These are phyloP conservation scores for Alcedo atthis DNA, from an alignment of 2,797 vertebrate genomes.

Conservation along the genomic window DNA sequence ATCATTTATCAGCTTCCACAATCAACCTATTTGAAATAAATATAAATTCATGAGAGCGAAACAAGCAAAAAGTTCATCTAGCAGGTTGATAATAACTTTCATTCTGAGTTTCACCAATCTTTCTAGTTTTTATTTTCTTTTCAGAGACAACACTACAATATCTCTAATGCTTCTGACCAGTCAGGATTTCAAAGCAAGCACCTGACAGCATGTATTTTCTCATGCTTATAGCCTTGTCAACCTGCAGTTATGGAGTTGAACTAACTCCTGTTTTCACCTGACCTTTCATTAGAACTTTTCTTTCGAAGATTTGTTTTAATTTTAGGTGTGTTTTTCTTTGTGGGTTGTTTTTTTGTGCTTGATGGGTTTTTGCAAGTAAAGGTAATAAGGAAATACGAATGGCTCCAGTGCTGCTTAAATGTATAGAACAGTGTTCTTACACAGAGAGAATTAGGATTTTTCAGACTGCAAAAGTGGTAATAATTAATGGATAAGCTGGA, in stretches of 20 bases:
- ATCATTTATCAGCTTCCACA: conserved; percentile 28
- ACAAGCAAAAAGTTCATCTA: neutral
- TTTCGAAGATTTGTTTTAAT: neutral
- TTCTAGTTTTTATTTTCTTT: neutral
- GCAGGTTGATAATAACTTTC: neutral
- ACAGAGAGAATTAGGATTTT: neutral
- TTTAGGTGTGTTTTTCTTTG: neutral
- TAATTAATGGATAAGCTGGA: neutral
- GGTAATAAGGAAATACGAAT: neutral
- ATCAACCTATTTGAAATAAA: conserved; percentile 29
- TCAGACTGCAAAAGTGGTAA: neutral
- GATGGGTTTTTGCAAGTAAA: neutral
- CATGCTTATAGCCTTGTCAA: neutral
- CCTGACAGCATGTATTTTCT: neutral
- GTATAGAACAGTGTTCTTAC: neutral
- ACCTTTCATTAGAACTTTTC: neutral
- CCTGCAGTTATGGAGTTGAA: neutral
- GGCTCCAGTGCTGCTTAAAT: neutral
- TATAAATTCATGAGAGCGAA: conserved; percentile 1
- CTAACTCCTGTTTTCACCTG: neutral
- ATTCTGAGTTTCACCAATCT: neutral
- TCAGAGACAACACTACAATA: neutral
- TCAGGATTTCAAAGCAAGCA: neutral
- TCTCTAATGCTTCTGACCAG: neutral
- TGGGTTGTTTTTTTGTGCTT: neutral